Base-by-base conservation (phyloP, 1,140 invertebrate species). In the Eriosoma lanigerum region DNA sequence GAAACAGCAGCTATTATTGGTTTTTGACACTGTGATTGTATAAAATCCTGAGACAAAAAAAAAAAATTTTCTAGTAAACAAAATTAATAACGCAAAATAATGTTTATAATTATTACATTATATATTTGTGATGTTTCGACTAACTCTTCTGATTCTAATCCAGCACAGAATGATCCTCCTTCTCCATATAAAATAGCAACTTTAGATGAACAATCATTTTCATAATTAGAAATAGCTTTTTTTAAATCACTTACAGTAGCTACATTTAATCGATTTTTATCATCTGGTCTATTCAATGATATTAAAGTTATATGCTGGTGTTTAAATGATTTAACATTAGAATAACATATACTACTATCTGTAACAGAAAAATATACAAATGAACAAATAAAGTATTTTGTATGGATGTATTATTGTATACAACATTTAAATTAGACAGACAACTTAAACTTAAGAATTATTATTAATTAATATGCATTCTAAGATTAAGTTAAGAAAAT, bases 91-190 rank as follows among this genome's bases (percentile, higher is more conserved):
- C 44, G 24, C n/a, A 64, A 78, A 32, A n/a, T n/a, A n/a, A 38
- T 19, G 24, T 38, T 75, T 70, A 46, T 15, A 17, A 58, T 66
- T n/a, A n/a, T n/a, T 81, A 82, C 82, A 62, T 81, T 58, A 38
- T 64, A 52, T n/a, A 76, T 32, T 72, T 78, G 13, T 21, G n/a
- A 19, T 9, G 38, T 8, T 50, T 78, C 1, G 0, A 21, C n/a
- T 81, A 93, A 86, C 84, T 93, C 91, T 81, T 91, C 87, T 13
- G 82, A 24, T 58, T 84, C 83, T 64, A 75, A 82, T n/a, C 96
- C 96, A 50, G 95, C 90, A 86, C 94, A 97, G 86, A 98, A 97
- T 82, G 92, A 93, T 8, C 95, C 95, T 60, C 95, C 94, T 85
- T 91, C 89, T 38, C 96, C 96, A 87, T 96, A 91, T 5, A 98